Evolutionary conservation across 1,140 invertebrate genomes (phyloP).

Genomic region (Monochamus saltuarius): DNA sequence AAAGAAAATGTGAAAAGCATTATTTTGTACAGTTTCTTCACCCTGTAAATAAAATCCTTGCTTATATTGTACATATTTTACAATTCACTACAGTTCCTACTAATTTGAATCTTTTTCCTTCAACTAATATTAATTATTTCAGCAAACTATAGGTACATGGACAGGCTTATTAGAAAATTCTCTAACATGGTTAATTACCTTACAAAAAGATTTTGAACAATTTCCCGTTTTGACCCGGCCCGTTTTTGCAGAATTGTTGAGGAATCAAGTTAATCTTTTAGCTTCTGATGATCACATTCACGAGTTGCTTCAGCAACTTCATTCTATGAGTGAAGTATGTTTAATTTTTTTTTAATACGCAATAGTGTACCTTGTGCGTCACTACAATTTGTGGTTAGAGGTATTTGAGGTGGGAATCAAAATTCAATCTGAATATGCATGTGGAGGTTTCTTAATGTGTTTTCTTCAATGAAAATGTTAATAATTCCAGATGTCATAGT

Average conservation of each 20-base stretch:
- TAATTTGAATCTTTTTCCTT: not conserved
- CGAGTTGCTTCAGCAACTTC: slow-evolving; percentile 68
- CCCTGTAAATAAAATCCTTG: not conserved
- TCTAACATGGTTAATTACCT: slow-evolving; percentile 57
- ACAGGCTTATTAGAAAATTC: slow-evolving; percentile 66
- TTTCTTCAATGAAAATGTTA: no score
- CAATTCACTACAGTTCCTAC: not conserved
- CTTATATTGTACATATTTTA: not conserved
- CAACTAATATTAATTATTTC: slow-evolving; percentile 1
- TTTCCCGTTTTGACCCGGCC: slow-evolving; percentile 71
- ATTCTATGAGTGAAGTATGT: slow-evolving; percentile 67
- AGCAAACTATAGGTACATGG: slow-evolving; percentile 56
- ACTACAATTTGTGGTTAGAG: no score
- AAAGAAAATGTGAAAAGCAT: not conserved
- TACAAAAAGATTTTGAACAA: slow-evolving; percentile 56
- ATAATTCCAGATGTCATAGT: no score
- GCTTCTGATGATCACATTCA: slow-evolving; percentile 68
- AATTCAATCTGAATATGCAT: no score
- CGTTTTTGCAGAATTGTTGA: slow-evolving; percentile 64
- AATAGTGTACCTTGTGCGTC: not conserved
- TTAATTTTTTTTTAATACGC: slow-evolving; percentile 5
- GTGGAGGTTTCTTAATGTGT: no score
- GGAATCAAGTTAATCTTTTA: slow-evolving; percentile 68
- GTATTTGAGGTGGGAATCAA: no score
- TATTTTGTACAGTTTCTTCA: not conserved